Conservation (phyloP, 2,113 vertebrate genomes). For the Rhinoderma darwinii region DNA sequence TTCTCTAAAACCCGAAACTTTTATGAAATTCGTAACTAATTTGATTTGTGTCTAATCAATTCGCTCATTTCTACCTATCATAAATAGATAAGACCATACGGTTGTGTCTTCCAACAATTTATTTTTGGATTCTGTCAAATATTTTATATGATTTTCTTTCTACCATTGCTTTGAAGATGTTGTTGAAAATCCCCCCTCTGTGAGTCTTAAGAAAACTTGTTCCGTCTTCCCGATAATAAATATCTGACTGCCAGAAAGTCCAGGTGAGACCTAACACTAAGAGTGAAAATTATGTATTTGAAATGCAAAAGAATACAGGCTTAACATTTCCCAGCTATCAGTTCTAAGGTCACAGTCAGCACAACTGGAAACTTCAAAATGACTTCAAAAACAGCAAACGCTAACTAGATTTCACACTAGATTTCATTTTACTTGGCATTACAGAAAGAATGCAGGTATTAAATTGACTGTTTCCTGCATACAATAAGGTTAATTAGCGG, state of each 20-base stretch:
- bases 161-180: neutral
- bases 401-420: conserved; percentile 82
- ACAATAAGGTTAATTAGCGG: conserved; percentile 82
- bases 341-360: conserved; percentile 78
- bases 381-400: conserved; percentile 80
- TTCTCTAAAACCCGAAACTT: too few relatives aligned
- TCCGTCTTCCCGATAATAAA: conserved; percentile 15
- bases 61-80: too few relatives aligned
- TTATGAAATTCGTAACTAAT: too few relatives aligned
- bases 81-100: conserved; percentile 13
- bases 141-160: conserved; percentile 23
- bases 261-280: conserved; percentile 45
- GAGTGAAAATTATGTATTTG: conserved; percentile 31
- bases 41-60: too few relatives aligned
- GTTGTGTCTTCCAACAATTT: neutral
- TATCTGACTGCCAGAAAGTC: conserved; percentile 24
- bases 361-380: conserved; percentile 80
- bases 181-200: conserved; percentile 12
- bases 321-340: conserved; percentile 75
- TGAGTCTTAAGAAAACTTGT: neutral
- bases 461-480: conserved; percentile 80
- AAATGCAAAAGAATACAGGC: conserved; percentile 27
- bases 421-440: conserved; percentile 82
- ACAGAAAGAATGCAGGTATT: conserved; percentile 82
- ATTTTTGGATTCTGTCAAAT: neutral